Evolutionary conservation across 2,888 invertebrate species (phyloP), one percentile per base, ranked within the genome.

Genomic region (Perithous albicinctus): DNA sequence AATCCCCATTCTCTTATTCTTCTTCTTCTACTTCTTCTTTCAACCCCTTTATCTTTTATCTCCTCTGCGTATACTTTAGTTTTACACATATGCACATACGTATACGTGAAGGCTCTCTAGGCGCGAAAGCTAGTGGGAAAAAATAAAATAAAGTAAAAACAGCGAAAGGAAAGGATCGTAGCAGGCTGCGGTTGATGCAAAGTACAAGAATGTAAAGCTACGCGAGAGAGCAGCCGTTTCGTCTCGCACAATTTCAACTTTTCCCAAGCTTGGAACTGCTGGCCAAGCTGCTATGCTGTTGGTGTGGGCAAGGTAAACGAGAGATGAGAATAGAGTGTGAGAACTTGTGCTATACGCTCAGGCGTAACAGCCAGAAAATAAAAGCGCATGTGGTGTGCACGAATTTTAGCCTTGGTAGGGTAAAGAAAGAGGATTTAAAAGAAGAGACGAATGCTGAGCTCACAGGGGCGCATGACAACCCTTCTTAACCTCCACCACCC

Each of bases 141-240:
- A 32, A 32, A 61, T 18, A 26, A 29, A 46, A 7, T 26, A 63
- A 63, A 29, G 29, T 12, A 56, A 56, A 46, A 56, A 46, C 43
- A 48, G 54, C 20, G 41, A 35, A 70, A 18, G 43, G 10, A 46
- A 66, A 29, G 10, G 48, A 32, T 46, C 26, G 32, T 7, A 66
- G 43, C 59, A 10, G 54, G 38, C 46, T 54, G 66, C n/a, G 69
- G 63, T 41, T 32, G 54, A 15, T n/a, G 43, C n/a, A 67, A n/a
- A 76, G 63, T 74, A 64, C 67, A 82, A 77, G 82, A 82, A 82
- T 73, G 72, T 43, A 76, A 76, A 76, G 48, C 79, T 59, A 59
- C 61, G 59, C 67, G 20, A 32, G 51, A 38, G 69, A 54, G 29
- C 29, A 69, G 29, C n/a, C 69, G 54, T 38, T n/a, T 66, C 59